Evolutionary conservation across 2,888 invertebrate species (phyloP).

Genomic region (Epiblema foenella): DNA sequence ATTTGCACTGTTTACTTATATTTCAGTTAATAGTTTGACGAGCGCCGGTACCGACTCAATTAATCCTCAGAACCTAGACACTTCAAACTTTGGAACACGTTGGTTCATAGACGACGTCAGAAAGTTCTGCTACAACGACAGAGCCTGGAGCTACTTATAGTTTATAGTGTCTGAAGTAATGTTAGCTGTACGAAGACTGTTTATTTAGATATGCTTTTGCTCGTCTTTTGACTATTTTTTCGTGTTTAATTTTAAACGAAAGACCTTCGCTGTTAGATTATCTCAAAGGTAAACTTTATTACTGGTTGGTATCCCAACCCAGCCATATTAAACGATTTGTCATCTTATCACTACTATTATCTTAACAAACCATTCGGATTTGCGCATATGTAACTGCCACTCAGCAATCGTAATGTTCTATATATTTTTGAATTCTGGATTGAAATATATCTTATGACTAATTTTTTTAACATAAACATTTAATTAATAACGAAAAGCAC

Average conservation of each 20-base stretch:
- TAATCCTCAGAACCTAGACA: slow-evolving; percentile 9
- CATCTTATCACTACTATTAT: no score
- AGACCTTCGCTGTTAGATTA: no score
- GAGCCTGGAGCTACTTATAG: background rate
- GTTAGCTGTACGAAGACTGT: background rate
- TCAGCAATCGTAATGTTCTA: no score
- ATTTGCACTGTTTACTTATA: background rate
- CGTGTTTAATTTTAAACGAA: slow-evolving; percentile 22
- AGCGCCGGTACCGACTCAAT: slow-evolving; percentile 1
- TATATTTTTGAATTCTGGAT: no score
- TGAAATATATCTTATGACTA: no score
- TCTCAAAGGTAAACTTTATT: no score
- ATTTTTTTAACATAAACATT: no score
- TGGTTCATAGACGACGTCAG: slow-evolving; percentile 11
- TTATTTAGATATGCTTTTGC: background rate
- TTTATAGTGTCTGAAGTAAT: slow-evolving; percentile 6
- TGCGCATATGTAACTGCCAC: no score
- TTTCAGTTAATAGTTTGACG: background rate
- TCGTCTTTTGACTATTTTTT: background rate
- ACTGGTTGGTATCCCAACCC: no score
- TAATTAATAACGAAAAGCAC: background rate
- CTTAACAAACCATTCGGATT: no score
- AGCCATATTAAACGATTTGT: no score
- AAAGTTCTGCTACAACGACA: background rate
- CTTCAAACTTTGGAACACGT: slow-evolving; percentile 8